Conservation (phyloP, 2,797 vertebrate species). For the Odontamblyopus lacepedii region DNA sequence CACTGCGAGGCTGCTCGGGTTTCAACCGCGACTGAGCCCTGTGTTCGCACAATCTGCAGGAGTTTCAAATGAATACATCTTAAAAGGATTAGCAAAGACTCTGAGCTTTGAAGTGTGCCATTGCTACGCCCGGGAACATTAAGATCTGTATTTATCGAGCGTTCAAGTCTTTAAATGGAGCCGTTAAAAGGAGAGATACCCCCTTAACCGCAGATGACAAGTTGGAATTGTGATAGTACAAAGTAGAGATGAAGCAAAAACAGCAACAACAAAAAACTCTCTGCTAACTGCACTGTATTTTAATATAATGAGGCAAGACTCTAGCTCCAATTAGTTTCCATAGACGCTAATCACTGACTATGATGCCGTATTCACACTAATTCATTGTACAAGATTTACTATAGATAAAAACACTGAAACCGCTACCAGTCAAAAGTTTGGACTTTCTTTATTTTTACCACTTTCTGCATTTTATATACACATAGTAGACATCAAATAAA, state of each 20-base stretch:
- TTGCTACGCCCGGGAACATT: constrained; percentile 19
- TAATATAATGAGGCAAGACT: neutral
- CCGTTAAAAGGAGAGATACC: constrained; percentile 2
- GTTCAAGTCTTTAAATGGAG: constrained; percentile 16
- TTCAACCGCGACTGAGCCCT: constrained; percentile 22
- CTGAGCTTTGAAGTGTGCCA: constrained; percentile 29
- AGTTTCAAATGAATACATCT: constrained; percentile 33
- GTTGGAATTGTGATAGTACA: constrained; percentile 5
- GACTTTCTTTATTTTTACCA: too few species aligned
- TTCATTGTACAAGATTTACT: neutral
- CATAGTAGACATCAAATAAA: too few species aligned
- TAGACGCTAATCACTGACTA: neutral
- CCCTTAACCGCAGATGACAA: constrained; percentile 13
- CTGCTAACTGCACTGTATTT: neutral
- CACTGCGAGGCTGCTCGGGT: constrained; percentile 24
- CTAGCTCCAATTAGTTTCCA: neutral
- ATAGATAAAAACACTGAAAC: neutral
- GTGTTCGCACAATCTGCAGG: constrained; percentile 28
- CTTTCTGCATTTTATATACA: too few species aligned
- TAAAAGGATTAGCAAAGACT: constrained; percentile 25
- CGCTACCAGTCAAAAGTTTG: too few species aligned
- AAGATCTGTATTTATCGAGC: constrained; percentile 25
- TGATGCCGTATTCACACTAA: neutral
- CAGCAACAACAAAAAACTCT: neutral
- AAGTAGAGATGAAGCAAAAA: neutral